Base-by-base conservation (phyloP, 2,888 invertebrate species). In the Conistra vaccinii region DNA sequence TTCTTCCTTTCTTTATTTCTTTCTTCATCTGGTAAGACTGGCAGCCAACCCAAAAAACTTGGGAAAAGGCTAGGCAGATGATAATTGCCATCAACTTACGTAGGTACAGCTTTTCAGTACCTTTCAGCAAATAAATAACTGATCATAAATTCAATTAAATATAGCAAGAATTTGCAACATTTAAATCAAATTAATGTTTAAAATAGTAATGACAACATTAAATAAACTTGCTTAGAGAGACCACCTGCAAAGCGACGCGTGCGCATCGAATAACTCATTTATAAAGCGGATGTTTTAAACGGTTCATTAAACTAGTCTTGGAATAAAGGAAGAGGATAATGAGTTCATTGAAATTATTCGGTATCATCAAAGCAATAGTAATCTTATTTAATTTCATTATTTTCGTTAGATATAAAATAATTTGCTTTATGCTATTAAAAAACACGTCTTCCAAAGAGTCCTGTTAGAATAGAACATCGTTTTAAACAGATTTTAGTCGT, bases 211-310 rank as follows among this genome's bases (percentile, higher is more conserved):
- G 58, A 81, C 29, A 69, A 69, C 53, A 69, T 73, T 60, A 55
- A 74, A 81, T 77, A 77, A 83, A 80, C 65, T 74, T 78, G 78
- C 73, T 81, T 73, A 81, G 73, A 76, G 75, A 79, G 89, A 89
- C 89, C 89, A 85, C 89, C 89, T 84, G 86, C 82, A 82, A 77
- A 82, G 82, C 75, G 85, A 67, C 85, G 83, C 86, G 86, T 85
- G 85, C 86, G 87, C 84, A 76, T 35, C 70, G 76, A 84, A 72
- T 78, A 81, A 84, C 68, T 84, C 78, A 81, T 76, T 80, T 77
- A 76, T 72, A 74, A 74, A 83, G 84, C 84, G 84, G 81, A 84
- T 81, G 84, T 78, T 78, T 76, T 57, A 84, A 77, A 53, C 62
- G 69, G 73, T 71, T 77, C 80, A 83, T 83, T 80, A 83, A 83